A percentile compares a stretch with the other conserved stretches of the same genome.
These are phyloP conservation scores for Leptopilina drosophilae DNA, from an alignment of 2,888 invertebrate species.

Conservation along the genomic window DNA sequence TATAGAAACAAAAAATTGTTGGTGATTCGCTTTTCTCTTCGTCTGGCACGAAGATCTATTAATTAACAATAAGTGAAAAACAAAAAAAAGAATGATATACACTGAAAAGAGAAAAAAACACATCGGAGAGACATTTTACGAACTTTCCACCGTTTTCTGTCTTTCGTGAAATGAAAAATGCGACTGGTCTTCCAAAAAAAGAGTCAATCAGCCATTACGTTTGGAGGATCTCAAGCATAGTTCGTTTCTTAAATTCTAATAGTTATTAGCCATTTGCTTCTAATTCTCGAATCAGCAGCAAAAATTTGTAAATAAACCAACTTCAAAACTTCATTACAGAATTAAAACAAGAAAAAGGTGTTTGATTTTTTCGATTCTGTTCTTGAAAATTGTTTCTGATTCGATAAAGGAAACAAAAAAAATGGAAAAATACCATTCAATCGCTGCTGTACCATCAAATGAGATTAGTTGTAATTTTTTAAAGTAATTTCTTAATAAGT, in stretches of 20 bases:
- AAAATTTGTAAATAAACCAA: constrained; percentile 4
- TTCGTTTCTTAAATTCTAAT: constrained; percentile 18
- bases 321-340: neutral
- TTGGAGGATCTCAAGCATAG: constrained; percentile 24
- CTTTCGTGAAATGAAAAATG: constrained; percentile 16
- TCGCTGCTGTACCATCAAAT: constrained; percentile 33
- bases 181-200: constrained; percentile 48
- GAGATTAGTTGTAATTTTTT: constrained; percentile 8
- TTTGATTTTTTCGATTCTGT: constrained; percentile 4
- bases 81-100: neutral
- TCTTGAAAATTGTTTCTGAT: neutral
- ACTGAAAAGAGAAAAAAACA: constrained; percentile 21
- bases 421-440: constrained; percentile 4
- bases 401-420: neutral
- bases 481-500: neutral
- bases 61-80: neutral
- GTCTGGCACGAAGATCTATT: constrained; percentile 21
- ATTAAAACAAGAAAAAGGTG: neutral
- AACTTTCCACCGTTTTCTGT: constrained; percentile 18
- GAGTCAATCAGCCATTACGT: constrained; percentile 46
- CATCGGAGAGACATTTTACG: constrained; percentile 36
- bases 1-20: constrained; percentile 16
- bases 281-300: constrained; percentile 20
- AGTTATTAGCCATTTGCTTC: constrained; percentile 15
- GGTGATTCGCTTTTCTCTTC: constrained; percentile 21